Conservation (phyloP, 1,140 invertebrate species). For the Aphis craccivora region DNA sequence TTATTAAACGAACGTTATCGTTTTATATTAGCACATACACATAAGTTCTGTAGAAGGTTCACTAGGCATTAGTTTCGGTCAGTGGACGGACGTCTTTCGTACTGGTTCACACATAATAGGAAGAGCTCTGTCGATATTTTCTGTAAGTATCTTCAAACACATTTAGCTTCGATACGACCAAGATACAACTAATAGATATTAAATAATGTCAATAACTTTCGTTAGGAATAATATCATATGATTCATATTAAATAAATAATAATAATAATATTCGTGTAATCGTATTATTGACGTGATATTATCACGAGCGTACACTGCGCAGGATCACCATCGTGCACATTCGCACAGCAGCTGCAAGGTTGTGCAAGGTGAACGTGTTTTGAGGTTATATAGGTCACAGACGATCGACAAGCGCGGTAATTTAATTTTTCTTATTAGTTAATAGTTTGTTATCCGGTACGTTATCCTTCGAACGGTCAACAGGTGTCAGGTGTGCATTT, state of each 20-base stretch:
- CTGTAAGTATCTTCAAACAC: not conserved
- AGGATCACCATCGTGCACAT: not conserved
- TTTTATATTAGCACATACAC: slow-evolving; percentile 51
- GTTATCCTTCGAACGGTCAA: not conserved
- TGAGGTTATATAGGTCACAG: slow-evolving; percentile 56
- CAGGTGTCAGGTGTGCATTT: slow-evolving; percentile 24
- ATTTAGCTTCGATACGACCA: not conserved
- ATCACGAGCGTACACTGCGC: slow-evolving; percentile 17
- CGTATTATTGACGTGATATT: slow-evolving; percentile 44
- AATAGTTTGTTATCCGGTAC: slow-evolving; percentile 24
- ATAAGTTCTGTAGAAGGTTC: slow-evolving; percentile 31
- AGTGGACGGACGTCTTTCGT: slow-evolving; percentile 23
- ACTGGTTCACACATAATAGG: not conserved
- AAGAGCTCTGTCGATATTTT: not conserved
- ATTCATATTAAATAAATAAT: not conserved
- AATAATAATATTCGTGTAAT: not conserved
- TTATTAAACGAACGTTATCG: slow-evolving; percentile 55
- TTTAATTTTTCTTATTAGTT: slow-evolving; percentile 45
- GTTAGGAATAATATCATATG: not conserved
- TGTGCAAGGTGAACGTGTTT: slow-evolving; percentile 55
- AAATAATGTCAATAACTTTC: not conserved
- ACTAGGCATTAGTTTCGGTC: slow-evolving; percentile 43
- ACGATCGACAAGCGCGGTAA: slow-evolving; percentile 2
- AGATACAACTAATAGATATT: not conserved
- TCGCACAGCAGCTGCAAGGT: slow-evolving; percentile 51